Base-by-base conservation (phyloP, 2,113 vertebrate genomes). In the Gavialis gangeticus region DNA sequence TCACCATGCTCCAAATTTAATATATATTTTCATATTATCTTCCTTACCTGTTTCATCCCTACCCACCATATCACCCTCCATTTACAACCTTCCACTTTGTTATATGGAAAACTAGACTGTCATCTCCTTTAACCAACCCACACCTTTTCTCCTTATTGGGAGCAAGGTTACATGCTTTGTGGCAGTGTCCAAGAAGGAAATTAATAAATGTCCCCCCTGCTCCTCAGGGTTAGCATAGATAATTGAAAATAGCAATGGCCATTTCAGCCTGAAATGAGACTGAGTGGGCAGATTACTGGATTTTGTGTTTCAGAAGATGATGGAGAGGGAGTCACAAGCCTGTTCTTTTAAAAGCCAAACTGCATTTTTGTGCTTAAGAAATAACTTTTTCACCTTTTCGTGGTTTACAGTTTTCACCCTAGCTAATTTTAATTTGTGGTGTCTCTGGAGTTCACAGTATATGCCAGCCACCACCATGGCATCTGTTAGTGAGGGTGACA, bases 401-500 rank as follows among this genome's bases (percentile, higher is more conserved):
- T 76, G 56, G 78, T 78, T 88, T 95, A 83, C 28, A 95, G 78
- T 71, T 96, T 96, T 88, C 22, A 2, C 75, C 75, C 91, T 93
- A 84, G 79, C 73, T 95, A 85, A 90, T 89, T 97, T 92, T 95
- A 82, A 84, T 89, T 56, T 82, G 85, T 66, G 55, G 63, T 88
- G 90, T 92, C 79, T 87, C 93, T 67, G 60, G 67, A 93, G 77
- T 54, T 97, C 78, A 69, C 78, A 88, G 66, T 46, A 55, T 56
- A 79, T 92, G n/a, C 79, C 84, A 86, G 25, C 3, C 60, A 55
- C 69, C 86, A 90, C 75, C 21, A 76, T 88, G 93, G 90, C 96
- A 97, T 94, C 96, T 98, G 95, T 92, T 89, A 86, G 59, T 28
- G 34, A 93, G 87, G 77, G 82, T 21, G 30, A 87, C 95, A 92